These are phyloP conservation scores for Poeciliopsis turneri DNA, from an alignment of 2,797 vertebrate genomes.

Conservation along the genomic window DNA sequence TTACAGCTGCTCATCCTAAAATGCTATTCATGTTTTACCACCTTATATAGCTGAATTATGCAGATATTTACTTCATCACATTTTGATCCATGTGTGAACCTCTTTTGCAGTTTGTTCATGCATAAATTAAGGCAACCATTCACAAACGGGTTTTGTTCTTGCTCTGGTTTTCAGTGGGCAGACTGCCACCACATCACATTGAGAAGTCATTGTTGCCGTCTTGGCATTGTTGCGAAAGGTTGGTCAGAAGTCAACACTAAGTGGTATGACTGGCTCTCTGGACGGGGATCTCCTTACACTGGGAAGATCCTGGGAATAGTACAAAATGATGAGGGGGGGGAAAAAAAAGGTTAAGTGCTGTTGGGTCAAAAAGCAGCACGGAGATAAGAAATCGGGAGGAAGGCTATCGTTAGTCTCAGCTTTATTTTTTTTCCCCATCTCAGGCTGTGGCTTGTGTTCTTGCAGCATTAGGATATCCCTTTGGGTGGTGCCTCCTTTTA, in stretches of 20 bases:
- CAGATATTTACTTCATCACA: not conserved
- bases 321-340: constrained; percentile 14
- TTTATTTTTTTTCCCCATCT: not conserved
- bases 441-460: not conserved
- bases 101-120: constrained; percentile 20
- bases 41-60: not conserved
- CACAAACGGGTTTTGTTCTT: constrained; percentile 50
- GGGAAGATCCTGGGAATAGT: constrained; percentile 58
- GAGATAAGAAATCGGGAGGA: constrained; percentile 4
- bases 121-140: constrained; percentile 41
- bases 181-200: constrained; percentile 62
- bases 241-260: constrained; percentile 72
- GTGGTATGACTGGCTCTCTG: constrained; percentile 69
- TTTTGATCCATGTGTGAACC: constrained; percentile 20
- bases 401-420: not conserved
- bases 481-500: not conserved
- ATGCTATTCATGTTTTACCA: not conserved
- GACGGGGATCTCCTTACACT: constrained; percentile 70
- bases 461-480: not conserved
- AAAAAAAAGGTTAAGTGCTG: constrained; percentile 32
- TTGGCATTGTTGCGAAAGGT: constrained; percentile 64
- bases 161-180: constrained; percentile 52
- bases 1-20: not conserved
- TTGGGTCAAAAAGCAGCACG: not conserved
- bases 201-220: constrained; percentile 67